These are phyloP conservation scores for Amiota mariae DNA, from an alignment of 2,888 invertebrate genomes.

Conservation along the genomic window DNA sequence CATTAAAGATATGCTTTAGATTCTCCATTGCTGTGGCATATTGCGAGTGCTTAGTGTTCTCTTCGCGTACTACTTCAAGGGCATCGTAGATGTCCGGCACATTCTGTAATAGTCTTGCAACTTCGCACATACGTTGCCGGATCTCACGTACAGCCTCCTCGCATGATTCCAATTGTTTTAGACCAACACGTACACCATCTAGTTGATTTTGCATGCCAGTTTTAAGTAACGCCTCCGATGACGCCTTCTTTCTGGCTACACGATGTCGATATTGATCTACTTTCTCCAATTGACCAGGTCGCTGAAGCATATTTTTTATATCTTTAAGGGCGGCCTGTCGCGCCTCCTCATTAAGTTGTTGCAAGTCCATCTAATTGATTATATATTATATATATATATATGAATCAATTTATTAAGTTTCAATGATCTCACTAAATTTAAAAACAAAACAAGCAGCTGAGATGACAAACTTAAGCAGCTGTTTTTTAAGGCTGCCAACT, in stretches of 20 bases:
- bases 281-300: slow-evolving; percentile 96
- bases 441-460: neutral
- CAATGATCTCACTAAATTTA: neutral
- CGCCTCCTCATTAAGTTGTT: slow-evolving; percentile 85
- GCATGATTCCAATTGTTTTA: slow-evolving; percentile 90
- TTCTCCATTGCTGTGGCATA: slow-evolving; percentile 99
- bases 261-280: slow-evolving; percentile 75
- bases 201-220: slow-evolving; percentile 99
- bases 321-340: slow-evolving; percentile 85
- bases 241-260: slow-evolving; percentile 71
- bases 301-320: slow-evolving; percentile 93
- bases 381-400: too few relatives aligned
- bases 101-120: slow-evolving; percentile 82
- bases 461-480: neutral
- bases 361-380: slow-evolving; percentile 73
- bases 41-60: slow-evolving; percentile 95
- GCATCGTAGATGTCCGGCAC: slow-evolving; percentile 87
- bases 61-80: slow-evolving; percentile 89
- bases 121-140: slow-evolving; percentile 81
- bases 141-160: slow-evolving; percentile 88
- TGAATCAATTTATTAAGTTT: neutral
- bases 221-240: slow-evolving; percentile 79
- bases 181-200: slow-evolving; percentile 95
- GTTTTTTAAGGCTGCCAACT: neutral
- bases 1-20: slow-evolving; percentile 97